A percentile compares a stretch with the other conserved stretches of the same genome.
These are phyloP conservation scores for Heliothis peltigera DNA, from an alignment of 2,888 invertebrate species.

Conservation along the genomic window DNA sequence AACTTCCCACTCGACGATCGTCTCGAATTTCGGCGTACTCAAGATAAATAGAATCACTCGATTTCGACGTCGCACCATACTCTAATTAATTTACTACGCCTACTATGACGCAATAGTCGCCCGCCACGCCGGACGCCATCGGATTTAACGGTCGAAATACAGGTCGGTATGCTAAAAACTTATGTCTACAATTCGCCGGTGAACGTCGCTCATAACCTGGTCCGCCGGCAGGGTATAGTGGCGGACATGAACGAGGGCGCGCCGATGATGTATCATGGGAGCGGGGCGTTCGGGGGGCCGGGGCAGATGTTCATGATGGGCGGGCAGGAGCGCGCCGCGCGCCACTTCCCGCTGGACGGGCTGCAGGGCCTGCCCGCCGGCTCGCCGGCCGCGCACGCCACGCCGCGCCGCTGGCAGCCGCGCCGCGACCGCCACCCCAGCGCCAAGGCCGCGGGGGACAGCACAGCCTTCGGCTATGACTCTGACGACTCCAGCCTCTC, in stretches of 20 bases:
- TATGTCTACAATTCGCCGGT: constrained; percentile 56
- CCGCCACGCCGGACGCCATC: constrained; percentile 70
- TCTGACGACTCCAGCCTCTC: constrained; percentile 87
- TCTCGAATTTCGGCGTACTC: constrained; percentile 84
- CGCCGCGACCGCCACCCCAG: constrained; percentile 74
- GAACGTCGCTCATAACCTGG: constrained; percentile 60
- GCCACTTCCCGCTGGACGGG: constrained; percentile 79
- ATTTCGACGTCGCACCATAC: constrained; percentile 78
- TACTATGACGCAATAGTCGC: constrained; percentile 84
- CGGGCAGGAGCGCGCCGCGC: constrained; percentile 75
- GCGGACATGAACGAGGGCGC: constrained; percentile 82
- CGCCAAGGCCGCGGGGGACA: constrained; percentile 68
- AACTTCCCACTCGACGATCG: constrained; percentile 79
- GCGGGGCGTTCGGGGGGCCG: constrained; percentile 76
- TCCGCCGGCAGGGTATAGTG: constrained; percentile 69
- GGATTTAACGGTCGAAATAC: constrained; percentile 73
- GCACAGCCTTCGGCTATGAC: constrained; percentile 84
- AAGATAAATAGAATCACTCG: constrained; percentile 79
- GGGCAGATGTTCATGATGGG: constrained; percentile 77
- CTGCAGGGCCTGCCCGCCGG: constrained; percentile 71
- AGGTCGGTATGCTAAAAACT: constrained; percentile 76
- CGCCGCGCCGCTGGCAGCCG: constrained; percentile 75
- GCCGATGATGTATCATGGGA: constrained; percentile 82
- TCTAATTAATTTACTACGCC: constrained; percentile 77
- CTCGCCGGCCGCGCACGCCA: constrained; percentile 66